These are phyloP conservation scores for Drosophila neutralis DNA, from an alignment of 2,888 invertebrate species.

Conservation along the genomic window DNA sequence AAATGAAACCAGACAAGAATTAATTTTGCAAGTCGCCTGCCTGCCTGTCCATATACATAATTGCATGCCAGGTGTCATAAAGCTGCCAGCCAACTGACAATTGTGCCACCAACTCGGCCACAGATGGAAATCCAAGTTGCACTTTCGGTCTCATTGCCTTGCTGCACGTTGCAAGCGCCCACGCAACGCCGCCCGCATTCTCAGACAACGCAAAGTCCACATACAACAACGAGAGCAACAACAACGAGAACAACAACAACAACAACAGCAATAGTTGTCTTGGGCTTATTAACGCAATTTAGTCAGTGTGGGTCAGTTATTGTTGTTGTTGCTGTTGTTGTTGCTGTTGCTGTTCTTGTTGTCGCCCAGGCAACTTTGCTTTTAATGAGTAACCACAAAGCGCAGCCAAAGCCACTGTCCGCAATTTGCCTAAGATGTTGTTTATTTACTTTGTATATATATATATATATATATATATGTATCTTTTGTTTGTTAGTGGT, in stretches of 20 bases:
- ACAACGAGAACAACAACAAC: not conserved
- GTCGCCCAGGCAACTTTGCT: conserved; percentile 43
- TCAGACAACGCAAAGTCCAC: conserved; percentile 53
- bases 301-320: conserved; percentile 40
- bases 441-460: not conserved
- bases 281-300: conserved; percentile 50
- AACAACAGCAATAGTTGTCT: conserved; percentile 2
- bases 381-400: conserved; percentile 61
- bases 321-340: conserved; percentile 12
- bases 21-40: conserved; percentile 10
- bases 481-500: conserved; percentile 1
- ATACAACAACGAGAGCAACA: conserved; percentile 9
- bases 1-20: conserved; percentile 39
- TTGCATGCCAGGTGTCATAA: conserved; percentile 69
- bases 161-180: conserved; percentile 40
- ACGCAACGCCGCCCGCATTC: conserved; percentile 59
- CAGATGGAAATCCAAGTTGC: conserved; percentile 39
- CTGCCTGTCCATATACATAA: conserved; percentile 47
- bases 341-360: conserved; percentile 8
- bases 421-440: conserved; percentile 27
- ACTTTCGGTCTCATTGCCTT: conserved; percentile 38
- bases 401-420: conserved; percentile 15
- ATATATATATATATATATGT: not conserved
- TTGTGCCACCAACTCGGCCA: conserved; percentile 38
- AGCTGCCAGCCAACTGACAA: conserved; percentile 54